Evolutionary conservation across 2,888 invertebrate species (phyloP), one percentile per base, ranked within the genome.

Genomic region (Drosophila siamana): DNA sequence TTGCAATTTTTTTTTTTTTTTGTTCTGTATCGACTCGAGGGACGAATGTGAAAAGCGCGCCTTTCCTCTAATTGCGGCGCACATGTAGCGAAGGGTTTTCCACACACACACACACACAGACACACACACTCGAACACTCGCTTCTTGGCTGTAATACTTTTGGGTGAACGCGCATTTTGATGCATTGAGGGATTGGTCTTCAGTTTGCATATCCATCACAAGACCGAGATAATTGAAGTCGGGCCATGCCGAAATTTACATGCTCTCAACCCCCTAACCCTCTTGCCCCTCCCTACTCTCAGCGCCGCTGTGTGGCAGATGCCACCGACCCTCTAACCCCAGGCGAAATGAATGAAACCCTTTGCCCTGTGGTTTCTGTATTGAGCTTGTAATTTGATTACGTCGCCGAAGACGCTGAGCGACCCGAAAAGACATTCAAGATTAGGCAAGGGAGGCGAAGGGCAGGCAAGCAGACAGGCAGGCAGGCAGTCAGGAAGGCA

Each of bases 1-100:
- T 87, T 82, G 88, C 88, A 80, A 87, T 70, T 84, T 78, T 72
- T 71, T 46, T 19, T 19, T 70, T 84, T 78, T 72, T 71, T 46
- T 19, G 1, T 1, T 19, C 3, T 19, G 16, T 50, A 13, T 47
- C 61, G 57, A 63, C 57, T 64, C 66, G 63, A 33, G 61, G 69
- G 51, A 69, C 48, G 68, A 74, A 82, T 78, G 72, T 71, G 61
- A 83, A 82, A 76, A 73, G 83, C 69, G 59, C 74, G 57, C 71
- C 77, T 86, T 87, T 69, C 75, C 75, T 88, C 88, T 88, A 83
- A 88, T 88, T 88, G 87, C 86, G 78, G 78, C 78, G 47, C 78
- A 78, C 70, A 75, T 59, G 59, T 11, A 61, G 16, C 47, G 43
- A 64, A 85, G 63, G 80, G 72, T 56, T 85, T 79, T 69, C 50